Evolutionary conservation across 2,797 vertebrate species (phyloP).

Genomic region (Carduelis carduelis): DNA sequence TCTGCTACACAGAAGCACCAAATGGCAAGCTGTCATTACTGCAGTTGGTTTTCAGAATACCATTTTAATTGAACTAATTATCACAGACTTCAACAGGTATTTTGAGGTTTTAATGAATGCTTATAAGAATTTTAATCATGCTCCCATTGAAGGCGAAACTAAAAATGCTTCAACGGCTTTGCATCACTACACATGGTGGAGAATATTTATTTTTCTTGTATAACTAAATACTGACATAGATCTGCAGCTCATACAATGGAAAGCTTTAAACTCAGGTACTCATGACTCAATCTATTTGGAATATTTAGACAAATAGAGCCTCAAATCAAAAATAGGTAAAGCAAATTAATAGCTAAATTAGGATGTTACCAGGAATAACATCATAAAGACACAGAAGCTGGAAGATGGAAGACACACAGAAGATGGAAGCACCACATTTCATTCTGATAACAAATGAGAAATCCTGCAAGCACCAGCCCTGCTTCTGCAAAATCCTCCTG

Average conservation of each 20-base stretch:
- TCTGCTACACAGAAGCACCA: background rate
- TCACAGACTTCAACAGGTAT: conserved; percentile 31
- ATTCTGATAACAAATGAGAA: background rate
- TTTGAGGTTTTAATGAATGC: background rate
- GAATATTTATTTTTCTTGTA: background rate
- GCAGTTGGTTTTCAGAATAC: background rate
- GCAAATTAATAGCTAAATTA: background rate
- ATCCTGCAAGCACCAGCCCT: background rate
- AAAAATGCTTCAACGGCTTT: background rate
- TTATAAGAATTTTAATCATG: conserved; percentile 26
- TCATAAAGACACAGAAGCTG: background rate
- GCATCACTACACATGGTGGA: background rate
- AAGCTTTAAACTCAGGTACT: background rate
- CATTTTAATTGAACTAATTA: conserved; percentile 39
- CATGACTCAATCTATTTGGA: background rate
- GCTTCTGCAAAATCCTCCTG: background rate
- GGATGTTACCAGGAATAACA: background rate
- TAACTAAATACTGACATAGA: background rate
- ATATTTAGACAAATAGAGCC: background rate
- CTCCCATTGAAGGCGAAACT: background rate
- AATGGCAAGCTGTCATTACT: background rate
- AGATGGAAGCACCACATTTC: background rate
- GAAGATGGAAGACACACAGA: background rate
- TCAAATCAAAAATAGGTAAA: background rate
- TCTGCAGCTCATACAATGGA: background rate